These are phyloP conservation scores for Apus apus DNA, from an alignment of 2,113 vertebrate genomes.

Conservation along the genomic window DNA sequence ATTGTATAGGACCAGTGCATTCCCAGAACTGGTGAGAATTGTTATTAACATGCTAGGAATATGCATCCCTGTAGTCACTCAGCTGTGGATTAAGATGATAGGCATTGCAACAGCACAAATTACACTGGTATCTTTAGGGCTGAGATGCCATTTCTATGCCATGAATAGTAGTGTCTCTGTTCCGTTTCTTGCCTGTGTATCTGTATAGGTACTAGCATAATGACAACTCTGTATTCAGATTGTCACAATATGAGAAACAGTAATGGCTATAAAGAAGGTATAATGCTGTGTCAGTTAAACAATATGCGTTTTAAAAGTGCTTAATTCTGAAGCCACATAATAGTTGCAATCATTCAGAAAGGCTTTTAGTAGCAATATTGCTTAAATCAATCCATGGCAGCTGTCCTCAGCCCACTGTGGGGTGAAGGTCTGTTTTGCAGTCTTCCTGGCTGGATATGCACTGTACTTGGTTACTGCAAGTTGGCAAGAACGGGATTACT, in stretches of 20 bases:
- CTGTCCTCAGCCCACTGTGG: not conserved
- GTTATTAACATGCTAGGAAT: not conserved
- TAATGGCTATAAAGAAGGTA: slow-evolving; percentile 10
- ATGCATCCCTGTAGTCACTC: not conserved
- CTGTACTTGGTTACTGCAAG: not conserved
- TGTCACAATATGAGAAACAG: slow-evolving; percentile 1
- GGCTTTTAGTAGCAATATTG: slow-evolving; percentile 17
- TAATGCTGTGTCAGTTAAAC: slow-evolving; percentile 58
- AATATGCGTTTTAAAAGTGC: slow-evolving; percentile 40
- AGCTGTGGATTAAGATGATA: slow-evolving; percentile 40
- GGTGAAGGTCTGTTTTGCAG: slow-evolving; percentile 28
- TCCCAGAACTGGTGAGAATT: not conserved
- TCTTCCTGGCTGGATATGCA: not conserved
- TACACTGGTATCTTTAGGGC: not conserved
- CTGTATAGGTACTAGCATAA: not conserved
- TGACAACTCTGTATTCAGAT: slow-evolving; percentile 1
- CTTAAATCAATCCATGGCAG: slow-evolving; percentile 12
- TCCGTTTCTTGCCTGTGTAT: not conserved
- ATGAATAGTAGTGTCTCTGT: not conserved
- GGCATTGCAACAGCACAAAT: not conserved
- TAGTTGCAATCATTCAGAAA: slow-evolving; percentile 24
- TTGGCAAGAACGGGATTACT: not conserved
- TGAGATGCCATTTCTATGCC: slow-evolving; percentile 10
- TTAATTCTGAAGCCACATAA: slow-evolving; percentile 41
- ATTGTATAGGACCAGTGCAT: not conserved